phyloP scores from a whole-genome alignment of 2,888 invertebrate genomes.

The Unio pictorum region DNA sequence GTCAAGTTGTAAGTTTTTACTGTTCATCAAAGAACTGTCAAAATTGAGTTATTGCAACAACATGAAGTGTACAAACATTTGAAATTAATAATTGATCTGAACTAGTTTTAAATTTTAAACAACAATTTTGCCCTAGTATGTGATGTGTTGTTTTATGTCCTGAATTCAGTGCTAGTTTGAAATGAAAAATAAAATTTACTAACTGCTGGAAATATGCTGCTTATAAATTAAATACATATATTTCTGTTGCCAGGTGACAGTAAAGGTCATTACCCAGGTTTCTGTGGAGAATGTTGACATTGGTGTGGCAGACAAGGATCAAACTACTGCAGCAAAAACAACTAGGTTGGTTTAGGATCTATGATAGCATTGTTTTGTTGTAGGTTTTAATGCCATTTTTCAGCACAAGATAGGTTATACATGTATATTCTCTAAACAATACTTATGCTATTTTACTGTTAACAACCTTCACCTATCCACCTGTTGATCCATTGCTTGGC shows the following conservation, averaged over 20 bases:
- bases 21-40: too few relatives aligned
- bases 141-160: too few relatives aligned
- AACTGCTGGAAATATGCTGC: not conserved
- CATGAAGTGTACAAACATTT: too few relatives aligned
- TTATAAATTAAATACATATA: not conserved
- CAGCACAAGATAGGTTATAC: not conserved
- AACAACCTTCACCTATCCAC: too few relatives aligned
- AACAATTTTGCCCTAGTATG: too few relatives aligned
- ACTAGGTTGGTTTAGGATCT: conserved; percentile 73
- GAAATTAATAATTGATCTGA: too few relatives aligned
- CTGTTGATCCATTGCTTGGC: too few relatives aligned
- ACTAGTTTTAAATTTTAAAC: too few relatives aligned
- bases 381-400: not conserved
- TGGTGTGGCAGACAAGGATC: conserved; percentile 91
- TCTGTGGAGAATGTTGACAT: conserved; percentile 84
- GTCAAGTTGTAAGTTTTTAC: too few relatives aligned
- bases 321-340: conserved; percentile 85
- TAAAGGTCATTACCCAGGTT: conserved; percentile 71
- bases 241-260: conserved; percentile 48
- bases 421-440: not conserved
- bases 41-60: too few relatives aligned
- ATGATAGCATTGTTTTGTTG: not conserved
- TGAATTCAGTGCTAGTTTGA: not conserved
- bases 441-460: too few relatives aligned
- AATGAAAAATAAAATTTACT: not conserved